These are phyloP conservation scores for Pimephales promelas DNA, from an alignment of 2,113 vertebrate species.

Conservation along the genomic window DNA sequence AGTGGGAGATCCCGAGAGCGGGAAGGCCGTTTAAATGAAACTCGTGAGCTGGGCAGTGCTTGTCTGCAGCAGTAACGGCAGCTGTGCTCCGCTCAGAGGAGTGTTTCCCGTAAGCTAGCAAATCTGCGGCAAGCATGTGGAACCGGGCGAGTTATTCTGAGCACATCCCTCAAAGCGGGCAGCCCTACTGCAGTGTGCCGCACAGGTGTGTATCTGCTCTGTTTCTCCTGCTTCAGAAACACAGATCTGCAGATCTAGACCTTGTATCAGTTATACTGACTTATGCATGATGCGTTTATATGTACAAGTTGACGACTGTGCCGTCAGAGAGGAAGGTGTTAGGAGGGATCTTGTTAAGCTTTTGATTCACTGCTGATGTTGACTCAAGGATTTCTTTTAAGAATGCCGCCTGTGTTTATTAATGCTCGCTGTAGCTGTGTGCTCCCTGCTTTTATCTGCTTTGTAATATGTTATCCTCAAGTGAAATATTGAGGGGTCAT, in stretches of 20 bases:
- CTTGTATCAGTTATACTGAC: neutral
- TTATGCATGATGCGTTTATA: neutral
- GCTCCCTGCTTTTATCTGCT: conserved; percentile 11
- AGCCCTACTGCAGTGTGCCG: conserved; percentile 77
- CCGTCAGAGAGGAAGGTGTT: neutral
- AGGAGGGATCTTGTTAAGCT: neutral
- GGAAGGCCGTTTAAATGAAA: conserved; percentile 78
- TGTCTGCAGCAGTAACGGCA: conserved; percentile 65
- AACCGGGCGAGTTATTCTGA: conserved; percentile 77
- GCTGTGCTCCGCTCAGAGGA: conserved; percentile 37
- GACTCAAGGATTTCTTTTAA: neutral
- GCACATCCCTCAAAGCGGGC: conserved; percentile 73
- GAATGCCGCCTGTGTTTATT: conserved; percentile 17
- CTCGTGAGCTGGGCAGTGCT: conserved; percentile 67
- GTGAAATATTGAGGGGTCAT: conserved; percentile 15
- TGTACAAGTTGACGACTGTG: neutral
- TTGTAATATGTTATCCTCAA: neutral
- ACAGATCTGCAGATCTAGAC: conserved; percentile 20
- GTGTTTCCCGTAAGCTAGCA: conserved; percentile 66
- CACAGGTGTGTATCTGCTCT: conserved; percentile 83
- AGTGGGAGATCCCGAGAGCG: conserved; percentile 56
- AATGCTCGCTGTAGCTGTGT: neutral
- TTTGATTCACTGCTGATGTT: conserved; percentile 11
- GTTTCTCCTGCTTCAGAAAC: conserved; percentile 43
- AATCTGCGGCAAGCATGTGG: conserved; percentile 77